These are phyloP conservation scores for Macropodus opercularis DNA, from an alignment of 2,797 vertebrate species.

Conservation along the genomic window DNA sequence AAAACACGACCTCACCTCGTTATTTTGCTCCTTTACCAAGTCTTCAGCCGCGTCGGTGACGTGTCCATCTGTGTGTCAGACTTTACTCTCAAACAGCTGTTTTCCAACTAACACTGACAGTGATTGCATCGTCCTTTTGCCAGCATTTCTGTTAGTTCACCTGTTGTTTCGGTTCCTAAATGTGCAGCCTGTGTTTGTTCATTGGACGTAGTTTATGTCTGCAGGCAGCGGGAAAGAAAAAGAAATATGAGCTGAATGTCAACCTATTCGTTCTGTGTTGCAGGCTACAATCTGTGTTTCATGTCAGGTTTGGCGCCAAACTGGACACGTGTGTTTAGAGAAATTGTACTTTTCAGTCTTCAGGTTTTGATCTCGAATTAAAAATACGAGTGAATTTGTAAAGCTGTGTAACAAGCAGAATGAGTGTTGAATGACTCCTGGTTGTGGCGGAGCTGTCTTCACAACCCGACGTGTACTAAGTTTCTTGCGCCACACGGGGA, in stretches of 20 bases:
- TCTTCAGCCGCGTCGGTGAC: constrained; percentile 80
- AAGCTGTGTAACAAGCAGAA: no score
- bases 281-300: no score
- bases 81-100: constrained; percentile 67
- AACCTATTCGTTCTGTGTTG: background rate
- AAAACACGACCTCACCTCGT: constrained; percentile 12
- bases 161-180: background rate
- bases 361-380: no score
- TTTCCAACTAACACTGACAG: constrained; percentile 1
- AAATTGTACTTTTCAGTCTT: background rate
- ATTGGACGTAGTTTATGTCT: background rate
- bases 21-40: constrained; percentile 64
- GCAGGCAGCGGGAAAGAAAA: background rate
- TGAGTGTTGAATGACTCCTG: no score
- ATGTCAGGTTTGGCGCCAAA: background rate
- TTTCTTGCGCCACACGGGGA: background rate
- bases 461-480: no score
- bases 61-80: constrained; percentile 87
- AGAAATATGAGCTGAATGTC: background rate
- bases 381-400: no score
- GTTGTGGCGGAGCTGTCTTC: no score
- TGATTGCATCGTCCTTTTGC: background rate
- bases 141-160: background rate
- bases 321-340: background rate
- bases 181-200: background rate